phyloP scores from a whole-genome alignment of 2,797 vertebrate species.

The Microchirus variegatus region DNA sequence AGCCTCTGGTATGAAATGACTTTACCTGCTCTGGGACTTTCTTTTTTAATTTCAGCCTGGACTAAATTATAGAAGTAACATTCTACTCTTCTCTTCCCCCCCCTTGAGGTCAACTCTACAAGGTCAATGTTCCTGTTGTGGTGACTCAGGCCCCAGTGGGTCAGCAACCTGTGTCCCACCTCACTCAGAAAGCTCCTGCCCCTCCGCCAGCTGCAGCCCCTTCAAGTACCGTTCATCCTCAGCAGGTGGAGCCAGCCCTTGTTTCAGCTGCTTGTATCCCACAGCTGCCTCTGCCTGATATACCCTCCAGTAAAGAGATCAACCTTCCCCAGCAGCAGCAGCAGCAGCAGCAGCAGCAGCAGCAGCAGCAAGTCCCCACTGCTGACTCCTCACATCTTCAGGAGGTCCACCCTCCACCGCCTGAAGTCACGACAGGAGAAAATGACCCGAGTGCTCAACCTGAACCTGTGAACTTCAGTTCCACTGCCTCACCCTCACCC shows the following conservation, averaged over 20 bases:
- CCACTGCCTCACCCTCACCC: slow-evolving; percentile 49
- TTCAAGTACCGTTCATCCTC: slow-evolving; percentile 38
- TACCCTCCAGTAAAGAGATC: slow-evolving; percentile 24
- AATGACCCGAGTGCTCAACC: slow-evolving; percentile 71
- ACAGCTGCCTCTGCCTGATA: slow-evolving; percentile 17
- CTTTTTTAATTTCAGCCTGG: background rate
- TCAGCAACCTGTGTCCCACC: slow-evolving; percentile 71
- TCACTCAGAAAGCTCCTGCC: slow-evolving; percentile 68
- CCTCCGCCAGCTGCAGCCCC: slow-evolving; percentile 41
- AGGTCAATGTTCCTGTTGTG: slow-evolving; percentile 93
- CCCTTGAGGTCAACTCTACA: slow-evolving; percentile 91
- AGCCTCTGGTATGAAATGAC: slow-evolving; percentile 84
- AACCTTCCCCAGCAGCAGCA: background rate
- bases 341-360: background rate
- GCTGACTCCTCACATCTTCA: slow-evolving; percentile 43
- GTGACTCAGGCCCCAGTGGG: slow-evolving; percentile 87
- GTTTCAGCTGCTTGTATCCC: slow-evolving; percentile 34
- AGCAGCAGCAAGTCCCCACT: slow-evolving; percentile 19
- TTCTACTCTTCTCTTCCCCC: slow-evolving; percentile 2
- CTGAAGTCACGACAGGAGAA: slow-evolving; percentile 56
- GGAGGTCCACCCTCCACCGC: slow-evolving; percentile 38
- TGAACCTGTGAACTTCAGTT: slow-evolving; percentile 57
- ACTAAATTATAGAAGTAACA: slow-evolving; percentile 3
- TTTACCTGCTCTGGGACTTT: background rate
- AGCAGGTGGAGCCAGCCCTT: slow-evolving; percentile 45